phyloP scores from a whole-genome alignment of 2,888 invertebrate genomes.

The Rotaria sp. region DNA sequence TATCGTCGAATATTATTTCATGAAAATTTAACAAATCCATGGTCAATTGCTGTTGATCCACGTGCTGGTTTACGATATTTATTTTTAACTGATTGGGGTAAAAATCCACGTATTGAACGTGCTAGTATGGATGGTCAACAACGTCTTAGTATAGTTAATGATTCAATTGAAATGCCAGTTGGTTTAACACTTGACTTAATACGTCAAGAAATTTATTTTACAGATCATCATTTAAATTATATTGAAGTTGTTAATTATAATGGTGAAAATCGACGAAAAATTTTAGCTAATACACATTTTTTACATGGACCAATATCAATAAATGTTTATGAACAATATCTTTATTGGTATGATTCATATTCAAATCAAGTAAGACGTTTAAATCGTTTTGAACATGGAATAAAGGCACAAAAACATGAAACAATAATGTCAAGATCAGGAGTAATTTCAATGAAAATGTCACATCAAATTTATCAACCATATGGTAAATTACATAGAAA shows the following conservation, averaged over 20 bases:
- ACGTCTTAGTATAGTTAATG: conserved; percentile 74
- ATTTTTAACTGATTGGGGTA: conserved; percentile 99
- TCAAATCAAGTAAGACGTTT: conserved; percentile 62
- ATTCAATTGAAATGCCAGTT: conserved; percentile 96
- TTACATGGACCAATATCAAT: conserved; percentile 79
- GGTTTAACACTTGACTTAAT: conserved; percentile 90
- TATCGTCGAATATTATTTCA: conserved; percentile 71
- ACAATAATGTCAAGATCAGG: conserved; percentile 60
- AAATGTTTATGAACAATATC: conserved; percentile 48
- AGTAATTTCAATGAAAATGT: conserved; percentile 68
- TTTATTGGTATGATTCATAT: conserved; percentile 73
- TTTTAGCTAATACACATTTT: conserved; percentile 56
- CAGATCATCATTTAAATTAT: conserved; percentile 90
- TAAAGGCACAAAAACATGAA: conserved; percentile 89
- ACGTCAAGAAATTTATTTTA: conserved; percentile 85
- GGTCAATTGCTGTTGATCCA: conserved; percentile 22
- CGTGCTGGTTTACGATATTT: conserved; percentile 61
- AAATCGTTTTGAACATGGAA: conserved; percentile 82
- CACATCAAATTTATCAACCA: conserved; percentile 87
- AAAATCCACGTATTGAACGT: conserved; percentile 86
- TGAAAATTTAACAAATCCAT: conserved; percentile 33
- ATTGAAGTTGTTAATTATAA: conserved; percentile 96
- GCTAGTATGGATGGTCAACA: conserved; percentile 90
- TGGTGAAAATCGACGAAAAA: conserved; percentile 79
- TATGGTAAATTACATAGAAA: conserved; percentile 50